These are phyloP conservation scores for Nezara viridula DNA, from an alignment of 2,888 invertebrate genomes.

Conservation along the genomic window DNA sequence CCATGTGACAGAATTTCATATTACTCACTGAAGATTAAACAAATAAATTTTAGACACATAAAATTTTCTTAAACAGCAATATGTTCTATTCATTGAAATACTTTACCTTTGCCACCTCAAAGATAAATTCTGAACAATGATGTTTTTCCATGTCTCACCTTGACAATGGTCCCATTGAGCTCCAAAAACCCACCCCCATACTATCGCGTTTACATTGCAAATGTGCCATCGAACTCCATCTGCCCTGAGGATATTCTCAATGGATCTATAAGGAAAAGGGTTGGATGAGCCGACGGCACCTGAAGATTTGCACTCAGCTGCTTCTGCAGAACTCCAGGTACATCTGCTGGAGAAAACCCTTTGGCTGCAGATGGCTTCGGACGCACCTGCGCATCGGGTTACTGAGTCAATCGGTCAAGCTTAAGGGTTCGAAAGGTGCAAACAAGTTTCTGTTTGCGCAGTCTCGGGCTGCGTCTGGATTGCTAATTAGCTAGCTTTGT, in stretches of 20 bases:
- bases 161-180: neutral
- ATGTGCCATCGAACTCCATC: neutral
- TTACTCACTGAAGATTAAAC: too few species aligned
- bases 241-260: neutral
- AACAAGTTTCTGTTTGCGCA: conserved; percentile 35
- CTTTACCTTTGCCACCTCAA: neutral
- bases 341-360: conserved; percentile 42
- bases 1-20: too few species aligned
- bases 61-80: too few species aligned
- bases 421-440: neutral
- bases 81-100: too few species aligned
- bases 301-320: conserved; percentile 48
- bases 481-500: neutral
- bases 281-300: conserved; percentile 3
- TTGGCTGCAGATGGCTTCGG: neutral
- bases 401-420: conserved; percentile 45
- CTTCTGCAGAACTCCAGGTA: neutral
- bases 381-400: conserved; percentile 12
- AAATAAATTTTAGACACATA: too few species aligned
- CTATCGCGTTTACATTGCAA: conserved; percentile 20
- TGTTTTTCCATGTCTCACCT: neutral
- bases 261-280: neutral
- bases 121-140: neutral
- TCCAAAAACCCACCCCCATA: neutral
- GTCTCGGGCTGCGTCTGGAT: neutral